Evolutionary conservation across 2,797 vertebrate species (phyloP).

Genomic region (Rousettus madagascariensis): DNA sequence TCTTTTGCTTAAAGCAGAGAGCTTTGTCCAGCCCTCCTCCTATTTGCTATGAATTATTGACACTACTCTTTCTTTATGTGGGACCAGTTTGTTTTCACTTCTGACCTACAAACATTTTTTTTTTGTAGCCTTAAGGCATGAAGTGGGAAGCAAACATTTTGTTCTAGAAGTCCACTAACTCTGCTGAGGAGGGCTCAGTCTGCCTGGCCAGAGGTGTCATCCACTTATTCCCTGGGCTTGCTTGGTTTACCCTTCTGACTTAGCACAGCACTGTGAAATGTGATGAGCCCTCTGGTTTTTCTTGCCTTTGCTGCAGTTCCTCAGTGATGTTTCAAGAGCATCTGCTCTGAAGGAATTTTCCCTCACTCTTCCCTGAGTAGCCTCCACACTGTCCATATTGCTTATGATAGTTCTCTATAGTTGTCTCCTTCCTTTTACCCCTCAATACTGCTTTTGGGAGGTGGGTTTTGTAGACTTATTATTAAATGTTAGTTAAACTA

Average conservation of each 20-base stretch:
- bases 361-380: not conserved
- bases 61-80: not conserved
- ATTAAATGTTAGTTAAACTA: conserved; percentile 8
- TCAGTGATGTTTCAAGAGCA: not conserved
- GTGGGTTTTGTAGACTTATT: conserved; percentile 23
- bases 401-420: not conserved
- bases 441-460: not conserved
- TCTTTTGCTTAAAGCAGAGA: not conserved
- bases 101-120: not conserved
- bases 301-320: not conserved
- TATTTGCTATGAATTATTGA: conserved; percentile 6
- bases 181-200: not conserved
- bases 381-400: not conserved
- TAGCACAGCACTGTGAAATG: not conserved
- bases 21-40: not conserved
- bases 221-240: not conserved
- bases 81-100: conserved; percentile 18
- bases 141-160: not conserved
- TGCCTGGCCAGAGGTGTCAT: not conserved
- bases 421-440: not conserved
- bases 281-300: not conserved
- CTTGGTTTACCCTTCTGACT: not conserved
- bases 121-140: not conserved
- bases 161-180: not conserved
- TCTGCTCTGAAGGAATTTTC: not conserved